Evolutionary conservation across 2,888 invertebrate genomes (phyloP).

Genomic region (Agrenia bidenticulata): DNA sequence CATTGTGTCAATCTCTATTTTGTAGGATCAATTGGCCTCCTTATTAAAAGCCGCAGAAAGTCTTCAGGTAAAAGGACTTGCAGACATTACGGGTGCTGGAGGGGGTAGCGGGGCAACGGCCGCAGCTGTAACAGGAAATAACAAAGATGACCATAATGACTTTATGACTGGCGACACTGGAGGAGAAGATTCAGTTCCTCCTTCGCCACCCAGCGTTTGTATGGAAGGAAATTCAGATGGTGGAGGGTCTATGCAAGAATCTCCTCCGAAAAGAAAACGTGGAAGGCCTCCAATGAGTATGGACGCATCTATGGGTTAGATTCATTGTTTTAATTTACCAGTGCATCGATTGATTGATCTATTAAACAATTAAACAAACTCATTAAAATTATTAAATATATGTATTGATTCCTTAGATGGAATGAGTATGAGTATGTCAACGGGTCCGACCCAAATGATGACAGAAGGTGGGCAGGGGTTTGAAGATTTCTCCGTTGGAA

Average conservation of each 20-base stretch:
- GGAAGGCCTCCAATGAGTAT: slow-evolving; percentile 69
- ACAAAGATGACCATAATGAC: slow-evolving; percentile 51
- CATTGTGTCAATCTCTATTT: not conserved
- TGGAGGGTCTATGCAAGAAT: slow-evolving; percentile 53
- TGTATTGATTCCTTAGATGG: no score
- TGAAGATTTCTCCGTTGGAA: slow-evolving; percentile 51
- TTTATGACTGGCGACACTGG: slow-evolving; percentile 44
- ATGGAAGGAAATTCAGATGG: slow-evolving; percentile 52
- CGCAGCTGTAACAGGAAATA: slow-evolving; percentile 54
- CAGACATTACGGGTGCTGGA: slow-evolving; percentile 84
- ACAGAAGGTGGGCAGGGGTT: slow-evolving; percentile 43
- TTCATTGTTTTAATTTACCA: not conserved
- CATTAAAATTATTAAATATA: not conserved
- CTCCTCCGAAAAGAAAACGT: slow-evolving; percentile 64
- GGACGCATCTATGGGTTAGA: slow-evolving; percentile 43
- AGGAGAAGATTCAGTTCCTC: slow-evolving; percentile 51
- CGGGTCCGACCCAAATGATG: slow-evolving; percentile 42
- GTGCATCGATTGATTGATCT: not conserved
- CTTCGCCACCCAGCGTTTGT: slow-evolving; percentile 49
- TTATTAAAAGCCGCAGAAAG: slow-evolving; percentile 89
- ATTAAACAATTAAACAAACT: not conserved
- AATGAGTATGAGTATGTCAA: slow-evolving; percentile 47
- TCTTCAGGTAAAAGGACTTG: slow-evolving; percentile 84
- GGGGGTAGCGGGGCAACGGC: slow-evolving; percentile 56
- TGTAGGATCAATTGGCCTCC: slow-evolving; percentile 79